These are phyloP conservation scores for Melieria picta DNA, from an alignment of 2,888 invertebrate species.

Conservation along the genomic window DNA sequence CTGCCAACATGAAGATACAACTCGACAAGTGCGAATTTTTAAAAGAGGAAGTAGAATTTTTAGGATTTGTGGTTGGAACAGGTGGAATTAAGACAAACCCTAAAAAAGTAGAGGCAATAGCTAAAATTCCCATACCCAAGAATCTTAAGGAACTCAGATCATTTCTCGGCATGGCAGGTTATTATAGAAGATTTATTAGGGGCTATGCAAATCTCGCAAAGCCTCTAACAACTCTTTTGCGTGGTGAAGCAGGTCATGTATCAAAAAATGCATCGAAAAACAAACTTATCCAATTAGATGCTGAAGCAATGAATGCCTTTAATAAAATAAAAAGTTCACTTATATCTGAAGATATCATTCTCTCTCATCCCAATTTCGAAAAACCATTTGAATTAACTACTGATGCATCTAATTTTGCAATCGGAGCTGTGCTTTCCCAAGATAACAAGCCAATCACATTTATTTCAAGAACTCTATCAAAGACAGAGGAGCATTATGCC, in stretches of 20 bases:
- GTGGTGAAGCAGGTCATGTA: neutral
- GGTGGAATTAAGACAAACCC: no score
- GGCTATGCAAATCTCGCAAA: slow-evolving; percentile 31
- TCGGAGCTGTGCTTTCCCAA: neutral
- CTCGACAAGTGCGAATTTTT: no score
- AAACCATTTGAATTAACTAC: neutral
- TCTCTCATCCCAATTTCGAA: neutral
- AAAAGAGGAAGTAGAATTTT: slow-evolving; percentile 26
- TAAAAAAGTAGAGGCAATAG: no score
- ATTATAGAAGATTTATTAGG: slow-evolving; percentile 14
- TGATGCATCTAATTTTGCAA: slow-evolving; percentile 5
- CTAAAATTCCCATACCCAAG: slow-evolving; percentile 30
- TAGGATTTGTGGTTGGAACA: slow-evolving; percentile 37
- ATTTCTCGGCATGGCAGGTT: slow-evolving; percentile 38
- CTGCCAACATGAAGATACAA: no score
- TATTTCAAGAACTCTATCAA: no score
- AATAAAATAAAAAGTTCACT: slow-evolving; percentile 5
- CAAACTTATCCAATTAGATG: neutral
- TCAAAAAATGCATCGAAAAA: neutral
- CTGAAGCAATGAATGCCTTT: neutral
- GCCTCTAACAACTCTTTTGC: slow-evolving; percentile 27
- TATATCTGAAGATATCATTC: neutral
- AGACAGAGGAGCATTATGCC: no score
- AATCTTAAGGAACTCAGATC: slow-evolving; percentile 38
- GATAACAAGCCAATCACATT: no score